Base-by-base conservation (phyloP, 2,888 invertebrate species). In the Phrixothrix hirtus region DNA sequence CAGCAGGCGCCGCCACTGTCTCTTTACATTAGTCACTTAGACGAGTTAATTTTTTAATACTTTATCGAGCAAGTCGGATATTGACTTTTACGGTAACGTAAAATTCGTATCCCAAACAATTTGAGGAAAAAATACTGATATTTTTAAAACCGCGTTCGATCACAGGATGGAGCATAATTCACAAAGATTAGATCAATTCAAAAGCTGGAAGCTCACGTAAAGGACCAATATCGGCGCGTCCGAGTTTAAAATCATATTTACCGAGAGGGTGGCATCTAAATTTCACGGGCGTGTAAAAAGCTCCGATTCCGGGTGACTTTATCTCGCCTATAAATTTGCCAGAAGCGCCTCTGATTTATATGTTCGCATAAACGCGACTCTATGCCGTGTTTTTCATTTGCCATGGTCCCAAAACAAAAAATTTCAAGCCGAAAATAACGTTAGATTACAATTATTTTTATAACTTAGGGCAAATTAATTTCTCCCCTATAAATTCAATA, bases 261-360 rank as follows among this genome's bases (percentile, higher is more conserved):
- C 70, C 64, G 61, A 57, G 62, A 57, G 68, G 69, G 70, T 68
- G 70, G 72, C 72, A 73, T 74, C 73, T 75, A 74, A 75, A 75
- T 75, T 75, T 75, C 75, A 75, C 75, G 72, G 68, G 71, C 69
- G 71, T 75, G 75, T 76, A 76, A 75, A 76, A 76, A 76, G 73
- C 75, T 70, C 72, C 74, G 73, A 73, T 74, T 72, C 75, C 68
- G 73, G 73, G 70, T 74, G 75, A 75, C 76, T 76, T 76, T 76
- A 76, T 76, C 76, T 76, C 64, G 70, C 70, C 75, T 68, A 76
- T 76, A 76, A 76, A 76, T 76, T 76, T 74, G 75, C 75, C 75
- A 76, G 75, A 75, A 75, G 75, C 75, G 72, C 72, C 72, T 68
- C 75, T 76, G 76, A 76, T 76, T 76, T 76, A 76, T 76, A 72